These are phyloP conservation scores for Pteria penguin DNA, from an alignment of 2,888 invertebrate genomes.

Conservation along the genomic window DNA sequence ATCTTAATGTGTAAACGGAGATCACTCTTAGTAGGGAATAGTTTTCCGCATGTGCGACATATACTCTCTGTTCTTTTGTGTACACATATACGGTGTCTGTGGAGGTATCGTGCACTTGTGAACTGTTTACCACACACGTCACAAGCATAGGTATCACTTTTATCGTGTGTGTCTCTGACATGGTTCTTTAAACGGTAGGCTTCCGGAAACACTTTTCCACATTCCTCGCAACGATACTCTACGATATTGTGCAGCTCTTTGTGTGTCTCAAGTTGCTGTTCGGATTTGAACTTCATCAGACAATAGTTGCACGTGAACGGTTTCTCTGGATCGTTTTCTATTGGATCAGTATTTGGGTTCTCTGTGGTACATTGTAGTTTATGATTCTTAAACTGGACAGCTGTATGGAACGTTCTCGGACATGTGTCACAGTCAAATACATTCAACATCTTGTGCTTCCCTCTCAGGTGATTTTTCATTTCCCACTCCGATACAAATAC, in stretches of 20 bases:
- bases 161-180: conserved; percentile 20
- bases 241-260: conserved; percentile 22
- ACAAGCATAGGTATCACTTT: conserved; percentile 4
- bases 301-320: conserved; percentile 22
- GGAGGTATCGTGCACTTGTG: conserved; percentile 21
- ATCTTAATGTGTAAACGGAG: conserved; percentile 18
- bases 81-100: conserved; percentile 19
- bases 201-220: conserved; percentile 26
- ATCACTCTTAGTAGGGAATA: conserved; percentile 20
- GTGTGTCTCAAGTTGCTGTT: conserved; percentile 18
- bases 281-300: conserved; percentile 17
- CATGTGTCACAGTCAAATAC: conserved; percentile 28
- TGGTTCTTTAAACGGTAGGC: conserved; percentile 21
- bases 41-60: conserved; percentile 19
- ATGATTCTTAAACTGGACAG: conserved; percentile 17
- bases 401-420: conserved; percentile 17
- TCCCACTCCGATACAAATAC: conserved; percentile 26
- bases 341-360: not conserved
- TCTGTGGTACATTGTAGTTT: conserved; percentile 6
- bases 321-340: not conserved
- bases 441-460: conserved; percentile 21
- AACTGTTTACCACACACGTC: conserved; percentile 17
- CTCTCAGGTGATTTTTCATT: conserved; percentile 27
- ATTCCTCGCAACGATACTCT: conserved; percentile 24
- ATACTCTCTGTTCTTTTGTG: conserved; percentile 21